Evolutionary conservation across 2,888 invertebrate species (phyloP), one percentile per base, ranked within the genome.

Genomic region (Idaea dimidiata): DNA sequence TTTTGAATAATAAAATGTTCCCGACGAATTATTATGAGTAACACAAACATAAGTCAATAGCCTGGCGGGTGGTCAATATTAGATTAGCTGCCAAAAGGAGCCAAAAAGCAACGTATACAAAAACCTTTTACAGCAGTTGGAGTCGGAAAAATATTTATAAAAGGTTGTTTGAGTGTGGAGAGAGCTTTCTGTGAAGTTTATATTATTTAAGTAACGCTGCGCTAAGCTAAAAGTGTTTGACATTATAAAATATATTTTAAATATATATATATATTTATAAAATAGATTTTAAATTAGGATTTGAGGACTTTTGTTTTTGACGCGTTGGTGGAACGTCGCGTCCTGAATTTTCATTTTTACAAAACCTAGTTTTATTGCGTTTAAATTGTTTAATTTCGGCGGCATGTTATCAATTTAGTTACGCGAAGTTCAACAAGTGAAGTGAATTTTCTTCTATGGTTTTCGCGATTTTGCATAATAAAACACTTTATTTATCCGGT

Each of bases 91-190:
- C 81, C 91, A 90, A 92, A 92, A 92, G 91, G 92, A 92, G 88
- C 86, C 91, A 91, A 91, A 91, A 92, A 91, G 91, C 92, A 88
- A 89, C 92, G 92, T 92, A 91, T 92, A 92, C 92, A 92, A 91
- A 91, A 92, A 92, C 91, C 91, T 92, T 92, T 91, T 89, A 91
- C 89, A 86, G 88, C 86, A 87, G 91, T 89, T 88, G 88, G 83
- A 87, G 76, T 80, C 74, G 81, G 82, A 90, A 91, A 92, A 91
- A 91, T 91, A 88, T 91, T 91, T 90, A 89, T 89, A 82, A 87
- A 90, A 84, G 72, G 86, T 73, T 81, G 68, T 71, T 67, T 68
- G 65, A 72, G 69, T 74, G 74, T 72, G 82, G 90, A 89, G 80
- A 70, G 66, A 63, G 84, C 81, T 87, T 84, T 68, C 5, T 75